Evolutionary conservation across 1,140 invertebrate genomes (phyloP), one percentile per base, ranked within the genome.

Genomic region (Thrips palmi): DNA sequence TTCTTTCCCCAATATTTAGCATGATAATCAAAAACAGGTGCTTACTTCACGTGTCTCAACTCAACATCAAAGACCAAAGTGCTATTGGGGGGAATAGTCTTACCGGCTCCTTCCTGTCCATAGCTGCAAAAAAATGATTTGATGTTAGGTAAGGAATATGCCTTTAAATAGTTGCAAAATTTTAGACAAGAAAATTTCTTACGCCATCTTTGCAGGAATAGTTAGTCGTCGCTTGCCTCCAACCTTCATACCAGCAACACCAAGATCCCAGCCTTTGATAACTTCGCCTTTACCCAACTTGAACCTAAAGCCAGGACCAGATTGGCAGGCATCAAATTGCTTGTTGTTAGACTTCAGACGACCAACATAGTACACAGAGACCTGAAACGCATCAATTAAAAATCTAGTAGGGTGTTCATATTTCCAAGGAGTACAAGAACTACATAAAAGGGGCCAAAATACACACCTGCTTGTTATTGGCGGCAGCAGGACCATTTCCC

Each of bases 241-340:
- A 48, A 92, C 75, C 63, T 84, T 91, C 85, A 89, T 88, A 44
- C 86, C 87, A 45, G 55, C 52, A 5, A 94, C 58, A 21, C 85
- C 91, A 35, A 80, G 53, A 52, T 94, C 88, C 88, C 86, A 93
- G 19, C 84, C 91, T 49, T 76, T 76, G 45, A 94, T 91, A 0
- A 93, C 87, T 58, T 91, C 82, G 32, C 75, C 75, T 29, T 65
- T 65, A 1, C 87, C 88, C 10, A 94, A 55, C 14, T 68, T 64
- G 59, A 93, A 93, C 56, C 77, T 80, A 51, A 92, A 89, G 0
- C 81, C 82, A 20, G 70, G 66, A 8, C 83, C 84, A 43, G 74
- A 62, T 2, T 56, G 60, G 17, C 70, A 62, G 32, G 70, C 64
- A 52, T 88, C 82, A 52, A 89, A 85, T 45, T 74, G 65, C 54